Conservation (phyloP, 2,888 invertebrate genomes). For the Eilema caniola region DNA sequence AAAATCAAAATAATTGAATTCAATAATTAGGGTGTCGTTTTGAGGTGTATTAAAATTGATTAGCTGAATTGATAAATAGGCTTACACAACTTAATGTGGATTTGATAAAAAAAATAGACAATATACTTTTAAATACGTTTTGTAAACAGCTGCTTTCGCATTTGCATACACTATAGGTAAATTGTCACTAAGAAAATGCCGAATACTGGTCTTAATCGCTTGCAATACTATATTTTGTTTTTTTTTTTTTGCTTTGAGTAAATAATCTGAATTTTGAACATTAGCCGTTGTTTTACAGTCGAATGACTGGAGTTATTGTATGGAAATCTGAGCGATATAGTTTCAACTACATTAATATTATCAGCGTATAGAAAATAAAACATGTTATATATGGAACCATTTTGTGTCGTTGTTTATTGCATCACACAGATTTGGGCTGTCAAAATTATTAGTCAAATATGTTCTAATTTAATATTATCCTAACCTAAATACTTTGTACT, state of each 20-base stretch:
- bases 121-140: neutral
- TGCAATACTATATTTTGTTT: neutral
- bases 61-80: neutral
- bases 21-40: neutral
- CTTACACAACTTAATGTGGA: neutral
- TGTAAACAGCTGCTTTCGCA: neutral
- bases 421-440: no score
- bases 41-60: neutral
- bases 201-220: neutral
- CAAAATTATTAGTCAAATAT: no score
- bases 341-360: no score
- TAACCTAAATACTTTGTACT: neutral
- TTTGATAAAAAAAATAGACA: neutral
- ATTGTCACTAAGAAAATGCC: neutral
- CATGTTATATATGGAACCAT: no score
- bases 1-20: conserved; percentile 3
- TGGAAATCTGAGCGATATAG: no score
- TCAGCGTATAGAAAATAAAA: no score
- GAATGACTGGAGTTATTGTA: no score
- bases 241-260: no score
- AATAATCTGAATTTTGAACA: no score
- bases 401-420: no score
- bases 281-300: no score
- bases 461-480: no score
- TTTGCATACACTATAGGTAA: neutral